phyloP scores from a whole-genome alignment of 2,888 invertebrate species.

The Loripinus fragilis region DNA sequence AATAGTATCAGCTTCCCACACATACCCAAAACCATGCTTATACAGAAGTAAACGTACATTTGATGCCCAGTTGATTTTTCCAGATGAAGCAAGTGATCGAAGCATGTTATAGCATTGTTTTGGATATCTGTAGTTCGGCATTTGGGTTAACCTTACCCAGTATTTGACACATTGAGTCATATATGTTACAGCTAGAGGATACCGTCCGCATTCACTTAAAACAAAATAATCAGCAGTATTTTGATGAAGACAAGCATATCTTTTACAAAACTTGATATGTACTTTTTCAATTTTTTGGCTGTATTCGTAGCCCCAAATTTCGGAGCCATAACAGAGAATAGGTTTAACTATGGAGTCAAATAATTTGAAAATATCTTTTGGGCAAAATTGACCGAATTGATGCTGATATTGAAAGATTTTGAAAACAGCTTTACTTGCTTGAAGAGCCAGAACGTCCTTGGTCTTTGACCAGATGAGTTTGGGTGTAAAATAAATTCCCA shows the following conservation, averaged over 20 bases:
- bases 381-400: not conserved
- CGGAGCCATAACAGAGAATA: conserved; percentile 1
- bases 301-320: conserved; percentile 17
- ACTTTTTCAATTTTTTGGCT: conserved; percentile 13
- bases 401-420: not conserved
- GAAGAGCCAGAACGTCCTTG: not conserved
- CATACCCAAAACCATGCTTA: conserved; percentile 11
- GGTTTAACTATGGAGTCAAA: conserved; percentile 20
- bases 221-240: conserved; percentile 33
- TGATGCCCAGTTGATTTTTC: too few relatives aligned
- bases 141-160: conserved; percentile 10
- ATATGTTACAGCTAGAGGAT: conserved; percentile 7
- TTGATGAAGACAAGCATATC: conserved; percentile 16
- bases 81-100: not conserved
- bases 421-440: conserved; percentile 8
- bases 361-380: conserved; percentile 14
- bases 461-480: conserved; percentile 16
- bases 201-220: conserved; percentile 33
- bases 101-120: conserved; percentile 18
- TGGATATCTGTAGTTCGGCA: conserved; percentile 10
- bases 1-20: conserved; percentile 3
- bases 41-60: not conserved
- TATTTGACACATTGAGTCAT: conserved; percentile 15
- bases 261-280: conserved; percentile 35
- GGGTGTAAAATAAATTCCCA: conserved; percentile 25